Percentiles rank a stretch among this genome's conserved stretches.
Evolutionary conservation across 2,888 invertebrate species (phyloP).

Genomic region (Dolichomitus sp.): DNA sequence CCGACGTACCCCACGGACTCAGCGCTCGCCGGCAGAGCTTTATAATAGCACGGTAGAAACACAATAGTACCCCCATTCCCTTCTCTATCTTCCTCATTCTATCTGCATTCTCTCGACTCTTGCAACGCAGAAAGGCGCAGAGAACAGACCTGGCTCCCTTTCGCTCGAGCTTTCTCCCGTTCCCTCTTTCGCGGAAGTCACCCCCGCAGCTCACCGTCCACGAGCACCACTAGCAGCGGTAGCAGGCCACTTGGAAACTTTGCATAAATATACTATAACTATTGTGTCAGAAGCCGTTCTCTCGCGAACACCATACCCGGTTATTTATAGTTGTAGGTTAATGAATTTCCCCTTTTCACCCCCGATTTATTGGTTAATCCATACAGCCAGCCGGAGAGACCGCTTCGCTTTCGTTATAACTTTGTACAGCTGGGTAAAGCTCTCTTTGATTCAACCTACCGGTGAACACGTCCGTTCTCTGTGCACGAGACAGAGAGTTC

Average conservation of each 20-base stretch:
- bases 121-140: conserved; percentile 37
- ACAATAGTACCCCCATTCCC: conserved; percentile 76
- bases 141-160: conserved; percentile 43
- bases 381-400: conserved; percentile 24
- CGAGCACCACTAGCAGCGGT: conserved; percentile 48
- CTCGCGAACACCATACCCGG: conserved; percentile 66
- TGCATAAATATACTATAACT: conserved; percentile 85
- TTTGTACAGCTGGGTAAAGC: conserved; percentile 8
- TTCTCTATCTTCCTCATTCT: conserved; percentile 60
- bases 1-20: conserved; percentile 69
- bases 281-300: conserved; percentile 79
- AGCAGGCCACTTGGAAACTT: conserved; percentile 80
- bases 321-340: conserved; percentile 83
- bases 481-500: conserved; percentile 17
- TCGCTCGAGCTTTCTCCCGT: conserved; percentile 38
- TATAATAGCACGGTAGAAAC: conserved; percentile 78
- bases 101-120: conserved; percentile 57
- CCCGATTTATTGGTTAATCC: conserved; percentile 80
- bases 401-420: conserved; percentile 17
- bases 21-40: conserved; percentile 71
- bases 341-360: conserved; percentile 81
- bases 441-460: conserved; percentile 14
- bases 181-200: conserved; percentile 49
- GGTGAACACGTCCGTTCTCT: background rate
- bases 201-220: conserved; percentile 25